Evolutionary conservation across 2,888 invertebrate genomes (phyloP), one percentile per base, ranked within the genome.

Genomic region (Agriotes lineatus): DNA sequence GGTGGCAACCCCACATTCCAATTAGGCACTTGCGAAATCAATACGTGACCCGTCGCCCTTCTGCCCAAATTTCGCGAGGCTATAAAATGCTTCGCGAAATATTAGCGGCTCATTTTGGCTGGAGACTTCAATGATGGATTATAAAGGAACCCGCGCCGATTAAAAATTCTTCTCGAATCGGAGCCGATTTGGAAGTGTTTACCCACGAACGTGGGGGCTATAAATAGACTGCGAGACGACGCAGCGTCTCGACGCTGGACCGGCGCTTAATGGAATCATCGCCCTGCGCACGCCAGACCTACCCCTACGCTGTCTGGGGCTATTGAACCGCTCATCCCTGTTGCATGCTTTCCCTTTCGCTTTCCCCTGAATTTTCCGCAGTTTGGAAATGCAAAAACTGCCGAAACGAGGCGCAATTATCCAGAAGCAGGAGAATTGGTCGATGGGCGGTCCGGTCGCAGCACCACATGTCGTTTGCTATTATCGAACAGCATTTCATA

Each of bases 1-100:
- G 71, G 73, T 79, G 81, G 80, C 80, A 83, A 82, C 82, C 82
- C 83, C 82, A 57, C 67, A 30, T 57, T 67, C 37, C 48, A 67
- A 67, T 67, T 67, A 67, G 57, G 22, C 7, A 25, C 25, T 25
- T 25, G 22, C 52, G 52, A 61, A 61, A 61, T 61, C 61, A 52
- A 61, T 61, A 61, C 50, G 2, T 52, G 52, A 52, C 52, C 52
- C 33, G 18, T 16, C 20, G 30, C 0, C 14, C 9, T 4, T 45
- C n/a, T 20, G 7, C 14, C 20, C 9, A 45, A 20, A 45, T 18
- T 18, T 20, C n/a, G 16, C n/a, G 4, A 22, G 9, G 16, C 16
- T 20, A 7, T 6, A 1, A n/a, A 7, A 2, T 4, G 1, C 3
- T 18, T 14, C 14, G 16, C 16, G 16, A 7, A 2, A 42, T 42